Evolutionary conservation across 2,888 invertebrate species (phyloP), one percentile per base, ranked within the genome.

Genomic region (Plagodis dolabraria): DNA sequence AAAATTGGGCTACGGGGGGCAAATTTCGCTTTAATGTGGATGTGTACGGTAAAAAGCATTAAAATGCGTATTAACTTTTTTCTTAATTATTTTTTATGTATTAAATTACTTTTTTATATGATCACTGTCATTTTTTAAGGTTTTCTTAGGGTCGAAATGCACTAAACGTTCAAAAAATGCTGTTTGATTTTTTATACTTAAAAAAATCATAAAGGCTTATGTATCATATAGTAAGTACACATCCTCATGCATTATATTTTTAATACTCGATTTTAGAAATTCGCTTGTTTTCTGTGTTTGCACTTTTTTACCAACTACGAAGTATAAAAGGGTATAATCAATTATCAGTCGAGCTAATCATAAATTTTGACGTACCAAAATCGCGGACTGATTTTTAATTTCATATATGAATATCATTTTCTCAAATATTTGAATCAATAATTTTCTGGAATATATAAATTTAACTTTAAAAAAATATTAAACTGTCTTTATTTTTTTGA

Each of bases 251-350:
- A 40, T 40, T 36, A 36, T 51, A 51, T 35, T 46, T 40, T 44
- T 12, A 12, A 44, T 54, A 57, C 36, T 48, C 7, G 35, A 57
- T 57, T 48, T 10, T 42, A 44, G 11, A 43, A 51, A 50, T 42
- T 42, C 43, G 22, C 43, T 53, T 44, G 12, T n/a, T 57, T 64
- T 62, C 34, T n/a, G n/a, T 65, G 50, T 65, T 65, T 63, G 64
- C 65, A 61, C 64, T 66, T 64, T 40, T 60, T 64, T 63, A 59
- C 60, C 64, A 67, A 72, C 68, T 59, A 68, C 67, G 68, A 68
- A 66, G 66, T 36, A 44, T 45, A 56, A 46, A 47, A 48, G 48
- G 33, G 8, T 7, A 6, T 42, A 38, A 49, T 22, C 33, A 12
- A 36, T 11, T 35, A 60, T 57, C 63, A 64, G 66, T 66, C 61